Evolutionary conservation across 2,888 invertebrate genomes (phyloP).

Genomic region (Dorcus hopei): DNA sequence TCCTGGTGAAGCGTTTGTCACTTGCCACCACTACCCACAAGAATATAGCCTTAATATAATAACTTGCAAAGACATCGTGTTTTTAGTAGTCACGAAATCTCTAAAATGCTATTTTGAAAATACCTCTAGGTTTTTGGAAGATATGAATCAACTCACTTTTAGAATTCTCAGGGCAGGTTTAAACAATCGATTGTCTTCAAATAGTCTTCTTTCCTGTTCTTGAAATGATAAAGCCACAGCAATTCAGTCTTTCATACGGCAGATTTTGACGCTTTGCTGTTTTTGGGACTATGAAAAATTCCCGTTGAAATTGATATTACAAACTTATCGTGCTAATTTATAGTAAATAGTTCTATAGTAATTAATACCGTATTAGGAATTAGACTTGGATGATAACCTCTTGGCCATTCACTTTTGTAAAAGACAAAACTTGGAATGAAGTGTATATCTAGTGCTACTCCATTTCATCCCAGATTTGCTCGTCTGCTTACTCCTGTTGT

Average conservation of each 20-base stretch:
- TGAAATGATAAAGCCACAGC: slow-evolving; percentile 59
- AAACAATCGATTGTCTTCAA: slow-evolving; percentile 48
- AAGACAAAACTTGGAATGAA: slow-evolving; percentile 34
- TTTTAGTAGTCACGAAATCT: slow-evolving; percentile 52
- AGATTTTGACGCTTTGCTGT: slow-evolving; percentile 41
- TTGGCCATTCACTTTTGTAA: slow-evolving; percentile 34
- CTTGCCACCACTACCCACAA: slow-evolving; percentile 44
- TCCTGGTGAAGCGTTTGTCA: slow-evolving; percentile 14
- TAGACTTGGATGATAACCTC: slow-evolving; percentile 30
- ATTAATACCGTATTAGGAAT: slow-evolving; percentile 27
- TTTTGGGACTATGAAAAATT: slow-evolving; percentile 56
- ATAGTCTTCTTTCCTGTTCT: slow-evolving; percentile 53
- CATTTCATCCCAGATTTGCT: slow-evolving; percentile 42
- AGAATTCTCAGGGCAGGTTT: slow-evolving; percentile 48
- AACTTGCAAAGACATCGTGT: slow-evolving; percentile 53
- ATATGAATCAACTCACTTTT: slow-evolving; percentile 26
- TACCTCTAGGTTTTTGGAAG: slow-evolving; percentile 33
- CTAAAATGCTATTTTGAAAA: slow-evolving; percentile 32
- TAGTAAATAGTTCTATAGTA: not conserved
- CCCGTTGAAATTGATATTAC: slow-evolving; percentile 25
- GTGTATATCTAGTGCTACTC: slow-evolving; percentile 48
- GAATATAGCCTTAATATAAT: slow-evolving; percentile 57
- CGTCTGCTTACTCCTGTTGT: slow-evolving; percentile 50
- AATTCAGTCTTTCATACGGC: slow-evolving; percentile 28
- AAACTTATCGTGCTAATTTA: not conserved